A percentile compares a stretch with the other conserved stretches of the same genome.
phyloP scores from a whole-genome alignment of 2,797 vertebrate genomes.

The Acipenser oxyrinchus region DNA sequence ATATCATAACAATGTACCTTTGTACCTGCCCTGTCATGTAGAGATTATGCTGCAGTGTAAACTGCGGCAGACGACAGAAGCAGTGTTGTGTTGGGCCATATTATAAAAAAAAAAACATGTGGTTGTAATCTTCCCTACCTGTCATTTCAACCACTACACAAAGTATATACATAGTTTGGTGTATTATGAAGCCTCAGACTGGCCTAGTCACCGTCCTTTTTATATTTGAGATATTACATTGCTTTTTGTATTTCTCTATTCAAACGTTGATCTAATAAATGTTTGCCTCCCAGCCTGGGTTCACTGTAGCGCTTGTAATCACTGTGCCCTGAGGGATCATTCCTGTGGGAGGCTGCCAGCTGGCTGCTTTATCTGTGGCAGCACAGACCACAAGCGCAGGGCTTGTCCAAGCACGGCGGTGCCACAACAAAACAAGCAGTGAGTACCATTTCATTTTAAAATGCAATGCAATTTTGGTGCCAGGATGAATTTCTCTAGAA shows the following conservation, averaged over 20 bases:
- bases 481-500: too few relatives aligned
- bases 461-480: too few relatives aligned
- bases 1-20: background rate
- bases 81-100: too few relatives aligned
- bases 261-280: background rate
- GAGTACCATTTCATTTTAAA: conserved; percentile 27
- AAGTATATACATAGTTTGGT: too few relatives aligned
- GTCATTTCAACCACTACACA: too few relatives aligned
- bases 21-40: background rate
- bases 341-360: conserved; percentile 43
- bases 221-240: background rate
- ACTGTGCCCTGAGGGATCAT: conserved; percentile 71
- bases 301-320: conserved; percentile 70
- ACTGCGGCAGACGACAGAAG: too few relatives aligned
- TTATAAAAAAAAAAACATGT: too few relatives aligned
- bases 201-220: too few relatives aligned
- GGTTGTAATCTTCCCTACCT: too few relatives aligned
- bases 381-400: conserved; percentile 69
- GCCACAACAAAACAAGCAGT: conserved; percentile 31
- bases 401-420: conserved; percentile 49
- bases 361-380: conserved; percentile 77
- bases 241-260: background rate
- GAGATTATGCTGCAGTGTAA: too few relatives aligned
- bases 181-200: too few relatives aligned
- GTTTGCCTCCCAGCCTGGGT: conserved; percentile 68